These are phyloP conservation scores for Ennomos fuscantarius DNA, from an alignment of 2,888 invertebrate genomes.

Conservation along the genomic window DNA sequence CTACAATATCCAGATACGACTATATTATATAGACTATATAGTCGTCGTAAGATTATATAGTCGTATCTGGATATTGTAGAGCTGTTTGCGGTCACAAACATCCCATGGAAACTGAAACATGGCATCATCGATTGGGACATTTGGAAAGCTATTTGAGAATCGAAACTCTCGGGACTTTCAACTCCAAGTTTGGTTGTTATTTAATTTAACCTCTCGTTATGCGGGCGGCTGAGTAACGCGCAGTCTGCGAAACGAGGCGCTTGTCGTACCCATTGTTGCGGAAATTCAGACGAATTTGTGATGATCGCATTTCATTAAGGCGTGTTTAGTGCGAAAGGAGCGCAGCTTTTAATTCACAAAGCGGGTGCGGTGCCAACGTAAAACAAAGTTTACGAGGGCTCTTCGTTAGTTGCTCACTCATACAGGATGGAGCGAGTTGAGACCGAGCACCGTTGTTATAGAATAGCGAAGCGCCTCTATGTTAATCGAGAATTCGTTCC, in stretches of 20 bases:
- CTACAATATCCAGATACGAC: no score
- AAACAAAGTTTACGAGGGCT: slow-evolving; percentile 74
- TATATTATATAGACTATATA: no score
- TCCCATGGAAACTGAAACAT: slow-evolving; percentile 51
- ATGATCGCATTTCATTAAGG: slow-evolving; percentile 79
- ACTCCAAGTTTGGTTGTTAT: slow-evolving; percentile 72
- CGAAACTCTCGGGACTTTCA: slow-evolving; percentile 27
- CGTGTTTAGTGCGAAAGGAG: slow-evolving; percentile 72
- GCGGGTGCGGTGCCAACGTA: slow-evolving; percentile 68
- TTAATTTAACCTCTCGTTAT: slow-evolving; percentile 80
- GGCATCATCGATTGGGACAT: slow-evolving; percentile 23
- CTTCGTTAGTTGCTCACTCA: slow-evolving; percentile 78
- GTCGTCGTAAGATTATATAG: neutral
- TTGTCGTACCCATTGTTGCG: slow-evolving; percentile 72
- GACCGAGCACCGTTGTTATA: slow-evolving; percentile 37
- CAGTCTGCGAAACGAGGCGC: slow-evolving; percentile 65
- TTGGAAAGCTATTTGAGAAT: slow-evolving; percentile 10
- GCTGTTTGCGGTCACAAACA: slow-evolving; percentile 70
- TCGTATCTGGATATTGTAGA: slow-evolving; percentile 32
- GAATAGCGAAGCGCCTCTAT: slow-evolving; percentile 43
- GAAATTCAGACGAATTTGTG: slow-evolving; percentile 79
- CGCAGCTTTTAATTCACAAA: slow-evolving; percentile 76
- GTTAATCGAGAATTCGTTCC: slow-evolving; percentile 48
- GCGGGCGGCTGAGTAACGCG: slow-evolving; percentile 69
- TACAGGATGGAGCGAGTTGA: slow-evolving; percentile 55